Conservation (phyloP, 1,140 invertebrate genomes). For the Drosophila bocki region DNA sequence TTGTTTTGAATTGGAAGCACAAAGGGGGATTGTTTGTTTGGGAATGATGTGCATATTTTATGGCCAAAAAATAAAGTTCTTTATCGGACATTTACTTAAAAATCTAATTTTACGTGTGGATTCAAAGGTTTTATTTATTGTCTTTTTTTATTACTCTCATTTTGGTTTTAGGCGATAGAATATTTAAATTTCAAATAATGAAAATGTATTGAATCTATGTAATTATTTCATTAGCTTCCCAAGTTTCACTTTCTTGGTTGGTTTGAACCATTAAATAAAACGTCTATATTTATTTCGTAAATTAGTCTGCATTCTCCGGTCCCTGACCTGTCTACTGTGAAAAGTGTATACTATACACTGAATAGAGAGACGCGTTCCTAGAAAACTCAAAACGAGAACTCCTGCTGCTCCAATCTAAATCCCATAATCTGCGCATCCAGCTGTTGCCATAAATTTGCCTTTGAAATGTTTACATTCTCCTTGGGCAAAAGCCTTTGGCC, state of each 20-base stretch:
- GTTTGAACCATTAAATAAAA: neutral
- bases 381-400: neutral
- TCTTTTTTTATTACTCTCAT: neutral
- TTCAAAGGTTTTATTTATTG: neutral
- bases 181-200: neutral
- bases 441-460: constrained; percentile 34
- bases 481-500: constrained; percentile 31
- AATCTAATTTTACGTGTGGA: too few species aligned
- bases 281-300: neutral
- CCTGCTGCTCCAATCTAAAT: constrained; percentile 7
- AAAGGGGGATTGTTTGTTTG: constrained; percentile 10
- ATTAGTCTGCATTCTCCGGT: neutral
- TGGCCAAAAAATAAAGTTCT: constrained; percentile 3
- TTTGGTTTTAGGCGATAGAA: neutral
- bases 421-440: constrained; percentile 18
- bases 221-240: neutral
- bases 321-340: constrained; percentile 1
- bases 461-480: constrained; percentile 40
- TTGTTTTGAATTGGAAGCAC: constrained; percentile 18
- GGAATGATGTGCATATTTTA: constrained; percentile 11
- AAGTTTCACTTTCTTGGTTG: neutral
- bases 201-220: neutral
- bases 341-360: too few species aligned
- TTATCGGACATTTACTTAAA: constrained; percentile 6
- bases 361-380: neutral